Evolutionary conservation across 2,797 vertebrate species (phyloP), one percentile per base, ranked within the genome.

Genomic region (Poecilia gillii): DNA sequence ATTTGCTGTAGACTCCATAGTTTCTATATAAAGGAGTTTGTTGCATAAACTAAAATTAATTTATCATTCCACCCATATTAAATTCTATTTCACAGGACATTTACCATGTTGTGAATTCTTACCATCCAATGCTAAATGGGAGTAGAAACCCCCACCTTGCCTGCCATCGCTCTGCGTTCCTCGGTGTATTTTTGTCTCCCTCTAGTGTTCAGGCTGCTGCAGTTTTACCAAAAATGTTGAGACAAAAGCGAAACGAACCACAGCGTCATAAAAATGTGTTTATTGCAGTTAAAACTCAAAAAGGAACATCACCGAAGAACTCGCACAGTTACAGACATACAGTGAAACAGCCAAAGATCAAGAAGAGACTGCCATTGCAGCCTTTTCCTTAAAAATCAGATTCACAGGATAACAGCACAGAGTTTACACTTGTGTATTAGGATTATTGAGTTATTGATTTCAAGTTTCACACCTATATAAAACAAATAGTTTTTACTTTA

Each of bases 251-350:
- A 74, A 43, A 76, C 6, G 0, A 66, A 6, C 14, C 25, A 57
- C 4, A 68, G 88, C 87, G 79, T 95, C 87, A 91, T 92, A 94
- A 93, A 91, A 96, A 96, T 91, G 73, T 39, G 76, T 95, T 96
- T 96, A 96, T 95, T 96, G 92, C 92, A 87, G 79, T 90, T 92
- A 82, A 88, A 92, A 90, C 89, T 57, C 81, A 85, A 89, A 71
- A 71, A 46, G 6, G 13, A 28, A 91, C 89, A 86, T 83, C 80
- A 92, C 81, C 74, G 25, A 84, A 84, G 79, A 87, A 86, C 87
- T 79, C 77, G 82, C 73, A 85, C 68, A 87, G 78, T 81, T 73
- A 85, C 72, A 84, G 76, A 84, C 73, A 87, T 77, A 85, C 81
- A 77, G 79, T 59, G 70, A 85, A 87, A 83, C 73, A 78, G 62